These are phyloP conservation scores for Thymallus thymallus DNA, from an alignment of 2,113 vertebrate genomes.

Conservation along the genomic window DNA sequence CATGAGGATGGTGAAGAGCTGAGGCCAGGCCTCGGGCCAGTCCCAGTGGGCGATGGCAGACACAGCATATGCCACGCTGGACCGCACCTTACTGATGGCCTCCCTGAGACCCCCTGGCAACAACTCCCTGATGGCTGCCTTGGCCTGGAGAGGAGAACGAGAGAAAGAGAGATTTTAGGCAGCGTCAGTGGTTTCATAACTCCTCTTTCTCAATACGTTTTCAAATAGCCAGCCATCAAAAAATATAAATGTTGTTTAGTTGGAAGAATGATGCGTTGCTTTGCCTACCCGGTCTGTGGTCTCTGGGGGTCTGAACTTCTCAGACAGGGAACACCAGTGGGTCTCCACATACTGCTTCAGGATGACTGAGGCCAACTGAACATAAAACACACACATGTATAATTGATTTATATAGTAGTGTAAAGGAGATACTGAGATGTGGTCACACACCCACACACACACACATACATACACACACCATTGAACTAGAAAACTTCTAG, in stretches of 20 bases:
- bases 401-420: neutral
- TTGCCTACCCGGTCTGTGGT: conserved; percentile 90
- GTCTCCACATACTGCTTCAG: conserved; percentile 98
- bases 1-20: conserved; percentile 95
- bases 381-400: conserved; percentile 16
- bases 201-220: too few species aligned
- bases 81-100: conserved; percentile 97
- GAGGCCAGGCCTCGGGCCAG: conserved; percentile 98
- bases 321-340: conserved; percentile 98
- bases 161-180: neutral
- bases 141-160: conserved; percentile 76
- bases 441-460: too few species aligned
- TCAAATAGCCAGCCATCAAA: too few species aligned
- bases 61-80: conserved; percentile 94
- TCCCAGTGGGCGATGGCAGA: conserved; percentile 98
- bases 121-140: conserved; percentile 89
- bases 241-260: neutral
- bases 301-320: conserved; percentile 95
- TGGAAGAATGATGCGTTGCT: neutral
- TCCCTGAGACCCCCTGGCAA: conserved; percentile 93
- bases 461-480: too few species aligned
- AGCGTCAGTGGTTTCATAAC: too few species aligned
- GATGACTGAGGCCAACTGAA: conserved; percentile 92
- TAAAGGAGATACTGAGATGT: too few species aligned
- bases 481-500: neutral